Evolutionary conservation across 30 jellyfish, hydroid and myxozoan species (phyloP).

Genomic region (Rhopilema esculentum): DNA sequence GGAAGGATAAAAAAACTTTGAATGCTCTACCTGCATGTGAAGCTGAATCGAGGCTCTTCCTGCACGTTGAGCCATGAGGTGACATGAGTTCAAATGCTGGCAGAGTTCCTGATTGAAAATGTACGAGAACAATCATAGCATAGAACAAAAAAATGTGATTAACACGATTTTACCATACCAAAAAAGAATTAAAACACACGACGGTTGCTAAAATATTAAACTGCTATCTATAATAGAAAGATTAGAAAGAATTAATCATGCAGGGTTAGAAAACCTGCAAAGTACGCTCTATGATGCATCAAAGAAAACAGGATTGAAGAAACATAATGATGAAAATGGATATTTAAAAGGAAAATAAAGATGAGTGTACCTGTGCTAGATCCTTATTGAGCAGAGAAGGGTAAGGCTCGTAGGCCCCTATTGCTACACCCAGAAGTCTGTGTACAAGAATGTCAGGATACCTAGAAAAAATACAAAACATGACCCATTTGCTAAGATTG

Average conservation of each 20-base stretch:
- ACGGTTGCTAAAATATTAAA: no score
- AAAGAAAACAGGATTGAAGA: background rate
- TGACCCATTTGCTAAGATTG: no score
- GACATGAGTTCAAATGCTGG: conserved; percentile 81
- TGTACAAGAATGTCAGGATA: conserved; percentile 94
- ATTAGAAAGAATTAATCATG: no score
- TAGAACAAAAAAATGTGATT: background rate
- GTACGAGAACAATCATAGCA: background rate
- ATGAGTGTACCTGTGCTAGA: conserved; percentile 54
- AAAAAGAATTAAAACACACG: no score
- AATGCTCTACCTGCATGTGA: conserved; percentile 86
- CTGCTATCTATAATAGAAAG: no score
- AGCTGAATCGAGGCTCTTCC: conserved; percentile 91
- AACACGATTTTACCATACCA: no score
- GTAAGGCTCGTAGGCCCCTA: conserved; percentile 85
- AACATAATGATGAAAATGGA: no score
- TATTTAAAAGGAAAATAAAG: no score
- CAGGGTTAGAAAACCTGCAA: no score
- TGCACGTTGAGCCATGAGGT: conserved; percentile 93
- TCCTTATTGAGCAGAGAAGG: conserved; percentile 72
- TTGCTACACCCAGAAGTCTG: conserved; percentile 88
- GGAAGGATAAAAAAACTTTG: no score
- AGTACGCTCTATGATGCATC: no score
- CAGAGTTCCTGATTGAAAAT: conserved; percentile 54
- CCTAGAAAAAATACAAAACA: conserved; percentile 53